Evolutionary conservation across 2,113 vertebrate genomes (phyloP).

Genomic region (Sinosuthora webbiana): DNA sequence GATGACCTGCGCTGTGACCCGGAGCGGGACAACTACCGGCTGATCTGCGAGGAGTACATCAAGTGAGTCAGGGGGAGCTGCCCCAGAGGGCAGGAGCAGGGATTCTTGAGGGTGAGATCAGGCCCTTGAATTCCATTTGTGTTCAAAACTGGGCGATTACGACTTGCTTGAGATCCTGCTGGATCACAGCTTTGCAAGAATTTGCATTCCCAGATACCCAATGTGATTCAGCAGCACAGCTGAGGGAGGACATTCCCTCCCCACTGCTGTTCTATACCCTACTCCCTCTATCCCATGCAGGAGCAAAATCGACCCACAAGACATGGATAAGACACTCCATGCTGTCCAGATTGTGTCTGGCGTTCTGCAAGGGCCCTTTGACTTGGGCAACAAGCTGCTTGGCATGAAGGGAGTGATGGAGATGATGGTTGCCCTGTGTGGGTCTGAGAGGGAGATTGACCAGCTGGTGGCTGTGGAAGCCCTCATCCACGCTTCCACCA

Average conservation of each 20-base stretch:
- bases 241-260: not conserved
- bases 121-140: not conserved
- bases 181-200: not conserved
- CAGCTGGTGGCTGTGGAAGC: conserved; percentile 96
- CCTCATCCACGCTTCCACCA: conserved; percentile 90
- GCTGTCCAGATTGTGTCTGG: conserved; percentile 93
- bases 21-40: conserved; percentile 86
- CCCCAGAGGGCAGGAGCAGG: not conserved
- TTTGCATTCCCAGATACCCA: not conserved
- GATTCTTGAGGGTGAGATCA: not conserved
- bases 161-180: not conserved
- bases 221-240: not conserved
- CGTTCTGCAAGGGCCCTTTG: conserved; percentile 92
- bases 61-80: conserved; percentile 74
- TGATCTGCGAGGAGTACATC: conserved; percentile 90
- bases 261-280: not conserved
- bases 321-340: conserved; percentile 96
- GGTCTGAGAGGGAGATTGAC: conserved; percentile 90
- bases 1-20: conserved; percentile 92
- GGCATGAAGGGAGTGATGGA: conserved; percentile 94
- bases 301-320: conserved; percentile 90
- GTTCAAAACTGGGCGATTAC: not conserved
- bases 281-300: conserved; percentile 63
- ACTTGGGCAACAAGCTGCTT: conserved; percentile 88
- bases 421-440: conserved; percentile 96